These are phyloP conservation scores for Fragum sueziense DNA, from an alignment of 2,888 invertebrate genomes.

Conservation along the genomic window DNA sequence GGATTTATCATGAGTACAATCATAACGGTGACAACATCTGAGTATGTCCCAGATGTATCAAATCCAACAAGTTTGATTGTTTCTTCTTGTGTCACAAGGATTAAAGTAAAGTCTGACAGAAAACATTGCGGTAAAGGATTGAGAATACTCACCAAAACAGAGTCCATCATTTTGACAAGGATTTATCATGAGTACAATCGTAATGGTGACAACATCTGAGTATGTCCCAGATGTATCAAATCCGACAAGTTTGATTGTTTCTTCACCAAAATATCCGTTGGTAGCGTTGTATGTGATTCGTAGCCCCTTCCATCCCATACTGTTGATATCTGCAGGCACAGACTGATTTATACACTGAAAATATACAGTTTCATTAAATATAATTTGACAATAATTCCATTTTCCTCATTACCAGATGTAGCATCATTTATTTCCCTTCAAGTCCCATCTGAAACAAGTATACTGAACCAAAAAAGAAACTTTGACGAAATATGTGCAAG, in stretches of 20 bases:
- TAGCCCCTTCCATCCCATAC: conserved; percentile 36
- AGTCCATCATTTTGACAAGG: conserved; percentile 49
- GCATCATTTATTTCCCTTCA: no score
- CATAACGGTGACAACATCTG: conserved; percentile 50
- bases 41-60: conserved; percentile 15
- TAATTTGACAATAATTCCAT: no score
- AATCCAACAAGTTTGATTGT: neutral
- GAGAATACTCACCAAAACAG: conserved; percentile 44
- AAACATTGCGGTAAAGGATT: no score
- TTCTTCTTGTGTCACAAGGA: no score
- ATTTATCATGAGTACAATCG: conserved; percentile 41
- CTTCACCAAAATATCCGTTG: conserved; percentile 38
- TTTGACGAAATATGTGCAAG: no score
- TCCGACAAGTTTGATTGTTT: conserved; percentile 43
- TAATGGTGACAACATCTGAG: conserved; percentile 56
- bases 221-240: conserved; percentile 31
- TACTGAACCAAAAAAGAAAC: no score
- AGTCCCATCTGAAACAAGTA: no score
- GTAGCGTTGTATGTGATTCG: conserved; percentile 41
- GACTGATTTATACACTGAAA: conserved; percentile 31
- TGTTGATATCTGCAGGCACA: conserved; percentile 22
- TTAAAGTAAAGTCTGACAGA: no score
- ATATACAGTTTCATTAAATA: no score
- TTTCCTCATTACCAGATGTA: no score
- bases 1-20: conserved; percentile 48